Base-by-base conservation (phyloP, 2,888 invertebrate genomes). In the Myathropa florea region DNA sequence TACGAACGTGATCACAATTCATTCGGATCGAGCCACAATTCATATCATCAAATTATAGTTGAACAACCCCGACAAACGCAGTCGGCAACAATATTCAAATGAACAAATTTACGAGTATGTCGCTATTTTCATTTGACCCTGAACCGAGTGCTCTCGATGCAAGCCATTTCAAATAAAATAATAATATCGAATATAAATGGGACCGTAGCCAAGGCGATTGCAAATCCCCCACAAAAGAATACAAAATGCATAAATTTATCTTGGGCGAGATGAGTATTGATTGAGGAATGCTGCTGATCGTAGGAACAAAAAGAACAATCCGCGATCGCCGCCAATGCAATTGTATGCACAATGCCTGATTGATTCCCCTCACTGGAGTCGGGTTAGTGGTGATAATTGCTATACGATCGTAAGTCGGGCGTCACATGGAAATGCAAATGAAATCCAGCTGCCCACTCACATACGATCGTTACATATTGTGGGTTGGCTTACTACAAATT, bases 371-470 rank as follows among this genome's bases (percentile, higher is more conserved):
- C 21, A 36, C 18, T n/a, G 55, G 0, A 12, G 4, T 9, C 28
- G 9, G n/a, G 70, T 21, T 36, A 57, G 24, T 76, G 68, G 36
- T 68, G 36, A n/a, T 59, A 26, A 53, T 46, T 64, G 64, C 28
- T 64, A 30, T 14, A 71, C 39, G 78, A 64, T 46, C 59, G 57
- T 18, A 9, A 64, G 24, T 39, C 14, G 46, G 18, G 46, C n/a
- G 39, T 79, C 64, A 33, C 23, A 36, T 65, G 59, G 9, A 79
- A 77, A 68, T 68, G 46, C 61, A 77, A 77, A 77, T 60, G 30
- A 68, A 61, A 26, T 9, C 46, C 0, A 33, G 21, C 68, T 61
- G n/a, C 77, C 61, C 61, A 77, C 61, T 26, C n/a, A 24, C 7
- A 53, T 2, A 46, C 18, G 33, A 10, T 33, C 36, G 36, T 33